A percentile compares a stretch with the other conserved stretches of the same genome.
These are phyloP conservation scores for Etheostoma nigrum DNA, from an alignment of 2,797 vertebrate species.

Conservation along the genomic window DNA sequence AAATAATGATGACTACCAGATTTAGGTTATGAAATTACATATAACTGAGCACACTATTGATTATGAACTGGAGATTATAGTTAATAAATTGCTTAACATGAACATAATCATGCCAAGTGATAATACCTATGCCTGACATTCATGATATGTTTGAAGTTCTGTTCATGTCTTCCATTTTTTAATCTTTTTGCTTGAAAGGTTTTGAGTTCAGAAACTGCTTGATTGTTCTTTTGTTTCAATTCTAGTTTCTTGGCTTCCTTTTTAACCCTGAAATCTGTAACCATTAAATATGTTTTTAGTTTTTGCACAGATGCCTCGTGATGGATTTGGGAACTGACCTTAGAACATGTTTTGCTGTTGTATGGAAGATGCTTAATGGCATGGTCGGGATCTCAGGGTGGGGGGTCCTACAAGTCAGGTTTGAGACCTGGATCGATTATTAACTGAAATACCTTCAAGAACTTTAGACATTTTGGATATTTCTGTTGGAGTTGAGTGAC, in stretches of 20 bases:
- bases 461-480: background rate
- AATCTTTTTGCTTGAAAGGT: conserved; percentile 9
- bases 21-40: background rate
- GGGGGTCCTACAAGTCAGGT: conserved; percentile 1
- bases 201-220: conserved; percentile 20
- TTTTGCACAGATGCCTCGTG: conserved; percentile 31
- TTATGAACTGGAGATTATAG: background rate
- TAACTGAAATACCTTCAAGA: conserved; percentile 20
- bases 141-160: background rate
- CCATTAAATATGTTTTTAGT: background rate
- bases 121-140: background rate
- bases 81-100: conserved; percentile 5
- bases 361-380: conserved; percentile 33
- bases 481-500: rapidly evolving
- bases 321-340: conserved; percentile 36
- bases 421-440: conserved; percentile 41
- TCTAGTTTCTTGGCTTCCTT: background rate
- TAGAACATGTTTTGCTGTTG: conserved; percentile 21
- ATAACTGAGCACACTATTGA: background rate
- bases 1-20: background rate
- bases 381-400: conserved; percentile 23
- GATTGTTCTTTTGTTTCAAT: conserved; percentile 26
- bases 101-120: conserved; percentile 1
- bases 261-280: conserved; percentile 4
- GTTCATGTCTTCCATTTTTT: conserved; percentile 4